Evolutionary conservation across 2,888 invertebrate species (phyloP).

Genomic region (Drosophila lutescens): DNA sequence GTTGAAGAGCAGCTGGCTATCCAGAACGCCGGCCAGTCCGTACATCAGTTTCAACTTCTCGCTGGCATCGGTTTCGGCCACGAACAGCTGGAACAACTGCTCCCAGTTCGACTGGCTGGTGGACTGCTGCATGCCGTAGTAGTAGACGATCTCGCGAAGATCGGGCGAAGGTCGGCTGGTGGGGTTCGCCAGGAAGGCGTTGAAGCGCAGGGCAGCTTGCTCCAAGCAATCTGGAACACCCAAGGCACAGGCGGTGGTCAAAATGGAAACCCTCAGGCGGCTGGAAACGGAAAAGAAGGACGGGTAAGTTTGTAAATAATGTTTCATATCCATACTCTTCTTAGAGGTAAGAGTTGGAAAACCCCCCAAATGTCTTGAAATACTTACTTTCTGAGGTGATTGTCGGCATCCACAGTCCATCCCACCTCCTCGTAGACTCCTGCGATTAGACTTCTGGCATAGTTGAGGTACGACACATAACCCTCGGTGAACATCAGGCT

Average conservation of each 20-base stretch:
- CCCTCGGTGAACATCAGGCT: constrained; percentile 86
- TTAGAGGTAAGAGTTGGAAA: too few species aligned
- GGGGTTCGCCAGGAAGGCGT: constrained; percentile 86
- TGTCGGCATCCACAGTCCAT: constrained; percentile 86
- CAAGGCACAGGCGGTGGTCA: constrained; percentile 87
- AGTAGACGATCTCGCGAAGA: constrained; percentile 87
- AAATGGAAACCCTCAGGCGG: constrained; percentile 87
- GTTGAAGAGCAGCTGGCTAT: constrained; percentile 87
- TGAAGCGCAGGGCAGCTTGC: constrained; percentile 86
- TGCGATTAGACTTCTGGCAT: constrained; percentile 86
- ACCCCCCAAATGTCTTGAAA: neutral
- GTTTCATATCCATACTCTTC: too few species aligned
- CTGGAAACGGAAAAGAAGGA: constrained; percentile 84
- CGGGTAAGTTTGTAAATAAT: too few species aligned
- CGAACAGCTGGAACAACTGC: constrained; percentile 88
- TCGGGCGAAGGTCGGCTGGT: constrained; percentile 86
- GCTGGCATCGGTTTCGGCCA: constrained; percentile 89
- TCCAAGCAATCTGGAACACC: constrained; percentile 87
- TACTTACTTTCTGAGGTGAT: constrained; percentile 82
- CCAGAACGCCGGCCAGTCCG: constrained; percentile 89
- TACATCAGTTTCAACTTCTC: constrained; percentile 90
- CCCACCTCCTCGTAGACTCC: constrained; percentile 87
- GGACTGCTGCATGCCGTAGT: constrained; percentile 88
- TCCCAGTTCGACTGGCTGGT: constrained; percentile 89
- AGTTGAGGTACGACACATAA: constrained; percentile 86